These are phyloP conservation scores for Chondrosia reniformis DNA, from an alignment of 37 sponge, comb jelly and placozoan genomes.

Conservation along the genomic window DNA sequence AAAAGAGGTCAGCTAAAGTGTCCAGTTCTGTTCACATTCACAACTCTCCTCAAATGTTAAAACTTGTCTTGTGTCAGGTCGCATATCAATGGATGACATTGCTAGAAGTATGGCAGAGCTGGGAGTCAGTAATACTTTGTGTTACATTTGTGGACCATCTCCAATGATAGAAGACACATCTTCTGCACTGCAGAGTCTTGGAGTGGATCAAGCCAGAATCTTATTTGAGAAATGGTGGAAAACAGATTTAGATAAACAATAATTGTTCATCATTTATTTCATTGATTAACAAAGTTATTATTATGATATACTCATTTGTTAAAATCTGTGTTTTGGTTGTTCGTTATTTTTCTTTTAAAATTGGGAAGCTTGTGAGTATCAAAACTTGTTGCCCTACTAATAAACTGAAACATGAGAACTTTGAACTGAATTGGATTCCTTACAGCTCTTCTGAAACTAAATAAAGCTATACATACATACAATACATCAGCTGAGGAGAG, in stretches of 20 bases:
- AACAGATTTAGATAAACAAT: neutral
- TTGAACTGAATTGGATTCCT: too few relatives aligned
- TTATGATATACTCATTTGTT: neutral
- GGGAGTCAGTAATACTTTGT: neutral
- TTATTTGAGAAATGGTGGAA: conserved; percentile 71
- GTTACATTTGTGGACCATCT: conserved; percentile 76
- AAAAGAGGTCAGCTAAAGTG: neutral
- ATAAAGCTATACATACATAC: too few relatives aligned
- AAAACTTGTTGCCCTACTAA: too few relatives aligned
- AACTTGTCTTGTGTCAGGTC: conserved; percentile 7
- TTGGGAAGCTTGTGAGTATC: too few relatives aligned
- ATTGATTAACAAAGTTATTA: neutral
- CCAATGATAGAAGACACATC: conserved; percentile 46
- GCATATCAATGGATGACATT: conserved; percentile 2
- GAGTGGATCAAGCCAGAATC: neutral
- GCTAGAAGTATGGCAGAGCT: neutral
- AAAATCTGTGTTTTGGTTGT: neutral
- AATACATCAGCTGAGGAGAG: too few relatives aligned
- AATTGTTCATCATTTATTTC: neutral
- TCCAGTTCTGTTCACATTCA: neutral
- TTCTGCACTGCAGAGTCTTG: neutral
- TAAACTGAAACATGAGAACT: too few relatives aligned
- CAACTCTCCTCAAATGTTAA: neutral
- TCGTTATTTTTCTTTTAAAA: too few relatives aligned
- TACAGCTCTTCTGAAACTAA: too few relatives aligned